Conservation (phyloP, 2,888 invertebrate species). For the Eudemis profundana region DNA sequence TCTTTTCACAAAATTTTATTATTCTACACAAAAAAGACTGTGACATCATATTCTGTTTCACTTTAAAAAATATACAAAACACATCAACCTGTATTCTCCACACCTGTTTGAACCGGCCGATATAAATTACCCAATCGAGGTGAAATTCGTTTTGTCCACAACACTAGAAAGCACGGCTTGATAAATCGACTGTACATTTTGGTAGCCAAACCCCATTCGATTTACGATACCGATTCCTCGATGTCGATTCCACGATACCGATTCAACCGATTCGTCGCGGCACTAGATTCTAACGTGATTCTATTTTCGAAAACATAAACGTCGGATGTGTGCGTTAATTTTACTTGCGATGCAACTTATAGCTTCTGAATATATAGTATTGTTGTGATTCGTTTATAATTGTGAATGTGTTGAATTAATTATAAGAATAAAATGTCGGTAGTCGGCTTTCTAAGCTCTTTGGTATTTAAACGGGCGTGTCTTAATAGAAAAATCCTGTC, state of each 20-base stretch:
- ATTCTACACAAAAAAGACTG: not conserved
- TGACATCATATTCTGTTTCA: not conserved
- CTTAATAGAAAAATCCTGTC: not conserved
- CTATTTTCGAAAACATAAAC: not conserved
- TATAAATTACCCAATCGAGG: conserved; percentile 77
- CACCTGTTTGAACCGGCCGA: conserved; percentile 71
- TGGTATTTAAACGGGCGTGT: not conserved
- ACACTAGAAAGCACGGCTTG: conserved; percentile 63
- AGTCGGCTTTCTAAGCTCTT: conserved; percentile 25
- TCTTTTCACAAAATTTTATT: too few relatives aligned
- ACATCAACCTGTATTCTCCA: conserved; percentile 62
- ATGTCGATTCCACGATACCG: conserved; percentile 28
- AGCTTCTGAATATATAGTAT: not conserved
- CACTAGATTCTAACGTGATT: conserved; percentile 51
- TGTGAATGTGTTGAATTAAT: conserved; percentile 32
- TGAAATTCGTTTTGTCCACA: conserved; percentile 78
- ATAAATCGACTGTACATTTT: conserved; percentile 60
- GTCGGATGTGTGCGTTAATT: not conserved
- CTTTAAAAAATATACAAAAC: conserved; percentile 37
- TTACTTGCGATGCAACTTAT: not conserved
- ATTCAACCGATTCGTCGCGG: conserved; percentile 60
- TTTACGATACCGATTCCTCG: conserved; percentile 59
- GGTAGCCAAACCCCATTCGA: conserved; percentile 69
- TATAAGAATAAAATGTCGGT: conserved; percentile 9
- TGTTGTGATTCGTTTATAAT: conserved; percentile 42